These are phyloP conservation scores for Pelmatolapia mariae DNA, from an alignment of 2,113 vertebrate species.

Conservation along the genomic window DNA sequence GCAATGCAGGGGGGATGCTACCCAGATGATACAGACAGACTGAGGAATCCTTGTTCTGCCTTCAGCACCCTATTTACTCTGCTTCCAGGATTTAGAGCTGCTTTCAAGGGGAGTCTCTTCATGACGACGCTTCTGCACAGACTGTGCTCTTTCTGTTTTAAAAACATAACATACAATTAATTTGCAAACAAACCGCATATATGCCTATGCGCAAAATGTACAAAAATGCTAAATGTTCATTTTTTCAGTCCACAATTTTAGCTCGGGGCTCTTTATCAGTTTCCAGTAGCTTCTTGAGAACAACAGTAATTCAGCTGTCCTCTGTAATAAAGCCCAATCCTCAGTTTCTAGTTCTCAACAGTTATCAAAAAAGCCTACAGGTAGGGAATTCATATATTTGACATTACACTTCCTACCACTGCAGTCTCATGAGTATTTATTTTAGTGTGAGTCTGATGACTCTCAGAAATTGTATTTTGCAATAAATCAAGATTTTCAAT, in stretches of 20 bases:
- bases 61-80: slow-evolving; percentile 38
- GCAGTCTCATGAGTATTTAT: neutral
- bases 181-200: neutral
- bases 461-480: neutral
- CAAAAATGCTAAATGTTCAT: neutral
- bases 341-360: neutral
- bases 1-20: neutral
- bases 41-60: neutral
- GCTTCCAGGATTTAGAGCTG: slow-evolving; percentile 47
- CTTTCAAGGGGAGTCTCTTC: slow-evolving; percentile 41
- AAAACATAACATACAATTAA: neutral
- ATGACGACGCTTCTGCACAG: slow-evolving; percentile 48
- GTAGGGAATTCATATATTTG: neutral
- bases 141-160: slow-evolving; percentile 16
- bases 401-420: neutral
- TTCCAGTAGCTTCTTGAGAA: neutral
- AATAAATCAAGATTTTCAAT: neutral
- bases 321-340: neutral
- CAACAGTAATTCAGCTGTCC: neutral
- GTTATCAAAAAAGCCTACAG: neutral
- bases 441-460: neutral
- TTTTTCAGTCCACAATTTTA: neutral
- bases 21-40: neutral
- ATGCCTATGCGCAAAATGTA: fast-evolving
- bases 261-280: neutral